Evolutionary conservation across 2,113 vertebrate species (phyloP), one percentile per base, ranked within the genome.

Genomic region (Jaculus jaculus): DNA sequence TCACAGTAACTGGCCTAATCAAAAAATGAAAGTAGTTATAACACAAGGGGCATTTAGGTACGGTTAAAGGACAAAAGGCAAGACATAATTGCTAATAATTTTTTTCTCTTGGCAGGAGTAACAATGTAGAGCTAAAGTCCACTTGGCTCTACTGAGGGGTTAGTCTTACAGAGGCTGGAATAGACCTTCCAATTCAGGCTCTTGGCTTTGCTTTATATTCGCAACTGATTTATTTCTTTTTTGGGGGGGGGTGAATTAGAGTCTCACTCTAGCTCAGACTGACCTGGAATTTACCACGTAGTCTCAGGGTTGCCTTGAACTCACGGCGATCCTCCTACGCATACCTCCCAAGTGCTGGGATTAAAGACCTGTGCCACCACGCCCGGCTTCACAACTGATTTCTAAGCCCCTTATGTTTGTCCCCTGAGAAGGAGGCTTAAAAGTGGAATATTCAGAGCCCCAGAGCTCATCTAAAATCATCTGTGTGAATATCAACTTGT

Each of bases 1-100:
- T 89, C 47, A 63, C 9, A 86, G 58, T 80, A 82, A 73, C 77
- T 86, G 66, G 61, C 16, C 32, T 95, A 68, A 92, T n/a, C 71
- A 13, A 88, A 75, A 88, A 54, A 47, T 21, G 71, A 47, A 90
- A 78, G 23, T 83, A 81, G 18, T 79, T 90, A 68, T 20, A 79
- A 78, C 34, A 78, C 32, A 87, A 86, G 65, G 39, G 83, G 7
- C 18, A 83, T 71, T 88, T 47, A 73, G 24, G 5, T 60, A 42
- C 34, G 24, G 34, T 42, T 78, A 89, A 74, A 91, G 74, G 37
- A 77, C n/a, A 77, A 71, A 87, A 11, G 5, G 28, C 34, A 84
- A 77, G 47, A 72, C 34, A 34, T 5, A 54, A 39, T 92, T 28
- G 28, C 30, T 60, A 42, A 65, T 66, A 39, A 63, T n/a, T 84